Evolutionary conservation across 2,113 vertebrate species (phyloP), one percentile per base, ranked within the genome.

Genomic region (Trematocara macrostoma): DNA sequence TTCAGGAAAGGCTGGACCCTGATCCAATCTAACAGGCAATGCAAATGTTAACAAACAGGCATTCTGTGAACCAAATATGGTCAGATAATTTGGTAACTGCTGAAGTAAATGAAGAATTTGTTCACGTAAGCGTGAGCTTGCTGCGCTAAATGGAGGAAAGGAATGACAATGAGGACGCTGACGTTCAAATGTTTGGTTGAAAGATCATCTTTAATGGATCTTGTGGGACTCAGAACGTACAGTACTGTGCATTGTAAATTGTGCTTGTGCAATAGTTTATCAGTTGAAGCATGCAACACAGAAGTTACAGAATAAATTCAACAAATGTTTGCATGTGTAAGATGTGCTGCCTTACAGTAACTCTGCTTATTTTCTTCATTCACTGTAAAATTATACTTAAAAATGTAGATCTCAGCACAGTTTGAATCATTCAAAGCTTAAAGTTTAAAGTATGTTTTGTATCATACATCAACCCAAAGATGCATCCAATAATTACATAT

Each of bases 1-100:
- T 88, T 59, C 91, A 93, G 92, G 92, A 95, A 95, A 93, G 88
- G 94, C 92, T 90, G 90, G 88, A 91, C 80, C 45, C 88, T 79
- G 92, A 95, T 95, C 56, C 69, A 45, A 90, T 93, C 94, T 90
- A 14, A 53, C 55, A 82, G 64, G 51, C 57, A 56, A 14, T 7
- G 9, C 52, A 23, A 23, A 15, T 94, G 92, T 95, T 94, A 94
- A 95, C 87, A 95, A 84, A 94, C 87, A 83, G 88, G 90, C 91
- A 89, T 91, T 86, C 34, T 56, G 53, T 78, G 86, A 47, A 84
- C 93, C 92, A 95, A 93, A 94, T 89, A 93, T 83, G 91, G 91
- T 86, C 85, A 88, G 69, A 90, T 92, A 7, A 90, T 86, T 86
- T 88, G 38, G 3, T 90, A 91, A 90, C 84, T 12, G 84, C 74